Base-by-base conservation (phyloP, 2,888 invertebrate species). In the Netelia fuscicornis region DNA sequence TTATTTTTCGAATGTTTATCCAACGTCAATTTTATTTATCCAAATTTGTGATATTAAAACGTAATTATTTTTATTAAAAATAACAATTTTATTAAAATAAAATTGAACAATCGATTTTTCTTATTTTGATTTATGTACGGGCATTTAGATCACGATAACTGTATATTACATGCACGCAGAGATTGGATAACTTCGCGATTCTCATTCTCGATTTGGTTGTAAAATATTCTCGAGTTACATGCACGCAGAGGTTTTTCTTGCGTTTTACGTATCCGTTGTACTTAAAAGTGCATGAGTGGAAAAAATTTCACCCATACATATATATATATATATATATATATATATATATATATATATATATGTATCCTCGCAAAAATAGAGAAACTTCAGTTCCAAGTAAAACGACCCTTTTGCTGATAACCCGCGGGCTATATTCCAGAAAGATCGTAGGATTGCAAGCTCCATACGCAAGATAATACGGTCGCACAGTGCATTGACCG, bases 331-430 rank as follows among this genome's bases (percentile, higher is more conserved):
- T 48, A 48, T 48, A 48, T 48, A 48, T 13, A 48, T 48, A 11
- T 48, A 48, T 48, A 48, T 11, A 20, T 48, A 48, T 2, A 48
- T 48, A 56, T 2, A 1, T 56, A 48, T 48, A 48, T 13, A 48
- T 48, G 11, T 48, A 48, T 48, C 1, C 11, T 11, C 48, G 48
- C 11, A 11, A 13, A 48, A 48, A 52, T 30, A 10, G 62, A 17
- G 54, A 52, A 62, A 56, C 42, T 71, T 17, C 37, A 64, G 58
- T 30, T 10, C 3, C 30, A 17, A 68, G 77, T 48, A 78, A 78
- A 68, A 77, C 67, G 77, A 67, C 58, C 68, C 30, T 52, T 60
- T 68, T n/a, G 62, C 60, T 44, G 60, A 48, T 78, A 68, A 37
- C 60, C 67, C 30, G 48, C 30, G 68, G 62, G 77, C 25, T 13